Percentiles rank a stretch among this genome's conserved stretches.
Conservation (phyloP, 1,140 invertebrate species). For the Anoplophora glabripennis region DNA sequence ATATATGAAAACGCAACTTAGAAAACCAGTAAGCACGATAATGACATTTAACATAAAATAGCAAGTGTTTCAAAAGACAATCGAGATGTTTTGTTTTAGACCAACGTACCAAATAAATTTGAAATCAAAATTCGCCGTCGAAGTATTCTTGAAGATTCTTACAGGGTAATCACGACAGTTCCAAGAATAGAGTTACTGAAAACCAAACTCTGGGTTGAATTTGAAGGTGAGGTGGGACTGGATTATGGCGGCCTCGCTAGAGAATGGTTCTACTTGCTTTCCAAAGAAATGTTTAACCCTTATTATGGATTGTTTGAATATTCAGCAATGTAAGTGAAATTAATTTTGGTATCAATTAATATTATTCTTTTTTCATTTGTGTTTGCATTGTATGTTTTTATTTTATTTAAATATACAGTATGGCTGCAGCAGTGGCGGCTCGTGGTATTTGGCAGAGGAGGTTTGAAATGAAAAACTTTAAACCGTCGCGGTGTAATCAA, state of each 20-base stretch:
- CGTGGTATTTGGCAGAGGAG: no score
- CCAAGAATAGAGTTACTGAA: constrained; percentile 82
- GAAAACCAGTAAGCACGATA: constrained; percentile 79
- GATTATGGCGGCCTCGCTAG: constrained; percentile 96
- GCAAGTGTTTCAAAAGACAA: not conserved
- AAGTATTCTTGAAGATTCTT: constrained; percentile 95
- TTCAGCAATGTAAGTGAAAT: constrained; percentile 82
- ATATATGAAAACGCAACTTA: constrained; percentile 92
- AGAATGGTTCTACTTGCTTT: constrained; percentile 98
- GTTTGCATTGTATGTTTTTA: constrained; percentile 1
- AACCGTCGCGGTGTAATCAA: no score
- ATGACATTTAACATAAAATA: constrained; percentile 6
- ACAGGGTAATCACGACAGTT: constrained; percentile 83
- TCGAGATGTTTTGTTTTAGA: constrained; percentile 55
- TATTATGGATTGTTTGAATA: constrained; percentile 99
- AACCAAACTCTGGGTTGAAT: constrained; percentile 98
- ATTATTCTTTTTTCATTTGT: not conserved
- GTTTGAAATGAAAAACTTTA: no score
- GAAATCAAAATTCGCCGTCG: constrained; percentile 91
- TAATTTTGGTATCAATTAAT: not conserved
- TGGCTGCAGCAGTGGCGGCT: no score
- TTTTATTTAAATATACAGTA: no score
- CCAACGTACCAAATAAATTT: constrained; percentile 95
- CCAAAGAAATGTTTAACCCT: constrained; percentile 99
- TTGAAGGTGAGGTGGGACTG: constrained; percentile 94